These are phyloP conservation scores for Mnemiopsis leidyi DNA, from an alignment of 37 sponge, comb jelly and placozoan genomes.

Conservation along the genomic window DNA sequence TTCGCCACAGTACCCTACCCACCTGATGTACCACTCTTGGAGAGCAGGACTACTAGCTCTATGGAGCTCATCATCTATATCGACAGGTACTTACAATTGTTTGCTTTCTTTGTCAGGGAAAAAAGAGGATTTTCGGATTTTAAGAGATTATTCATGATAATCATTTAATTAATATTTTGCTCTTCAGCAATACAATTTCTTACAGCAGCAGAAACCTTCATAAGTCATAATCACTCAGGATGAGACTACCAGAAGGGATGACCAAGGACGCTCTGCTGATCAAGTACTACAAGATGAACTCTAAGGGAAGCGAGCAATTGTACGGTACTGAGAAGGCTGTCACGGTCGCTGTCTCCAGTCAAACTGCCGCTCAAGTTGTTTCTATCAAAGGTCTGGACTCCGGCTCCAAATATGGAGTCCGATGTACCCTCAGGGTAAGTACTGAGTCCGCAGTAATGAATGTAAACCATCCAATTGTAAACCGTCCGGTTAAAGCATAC, in stretches of 20 bases:
- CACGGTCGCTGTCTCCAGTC: background rate
- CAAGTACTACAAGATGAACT: slow-evolving; percentile 7
- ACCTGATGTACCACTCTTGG: background rate
- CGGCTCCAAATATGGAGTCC: background rate
- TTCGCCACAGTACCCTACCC: background rate
- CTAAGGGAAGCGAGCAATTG: background rate
- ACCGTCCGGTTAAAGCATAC: too few relatives aligned
- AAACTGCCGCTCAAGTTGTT: background rate
- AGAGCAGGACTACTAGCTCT: background rate
- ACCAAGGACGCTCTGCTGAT: background rate
- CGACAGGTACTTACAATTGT: too few relatives aligned
- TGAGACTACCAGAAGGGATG: background rate
- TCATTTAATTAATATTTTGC: too few relatives aligned
- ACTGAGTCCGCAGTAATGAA: too few relatives aligned
- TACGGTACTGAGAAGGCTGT: slow-evolving; percentile 18
- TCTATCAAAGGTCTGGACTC: background rate
- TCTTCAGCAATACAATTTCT: too few relatives aligned
- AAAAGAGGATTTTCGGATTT: too few relatives aligned
- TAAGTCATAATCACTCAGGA: background rate
- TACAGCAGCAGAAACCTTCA: too few relatives aligned
- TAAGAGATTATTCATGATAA: too few relatives aligned
- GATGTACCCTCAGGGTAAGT: slow-evolving; percentile 1
- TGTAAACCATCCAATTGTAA: too few relatives aligned
- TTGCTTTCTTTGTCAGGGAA: too few relatives aligned
- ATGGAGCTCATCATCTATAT: background rate